Percentiles rank a stretch among this genome's conserved stretches.
Conservation (phyloP, 2,888 invertebrate genomes). For the Muschampia plurimacula region DNA sequence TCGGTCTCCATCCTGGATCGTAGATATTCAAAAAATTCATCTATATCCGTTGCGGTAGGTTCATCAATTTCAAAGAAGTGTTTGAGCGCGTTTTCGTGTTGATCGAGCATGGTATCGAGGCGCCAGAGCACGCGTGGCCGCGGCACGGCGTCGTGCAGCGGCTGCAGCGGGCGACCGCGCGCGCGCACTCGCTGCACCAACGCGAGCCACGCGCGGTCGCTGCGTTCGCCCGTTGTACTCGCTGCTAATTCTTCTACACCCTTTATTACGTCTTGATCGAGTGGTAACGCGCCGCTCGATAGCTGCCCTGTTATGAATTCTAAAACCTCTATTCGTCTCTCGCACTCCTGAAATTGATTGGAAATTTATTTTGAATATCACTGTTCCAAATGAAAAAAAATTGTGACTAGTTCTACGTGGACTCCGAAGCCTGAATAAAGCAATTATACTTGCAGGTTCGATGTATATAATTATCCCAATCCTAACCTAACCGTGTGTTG, state of each 20-base stretch:
- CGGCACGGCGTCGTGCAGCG: constrained; percentile 47
- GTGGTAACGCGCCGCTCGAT: constrained; percentile 66
- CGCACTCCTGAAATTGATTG: constrained; percentile 59
- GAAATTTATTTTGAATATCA: background rate
- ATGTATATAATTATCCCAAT: too few relatives aligned
- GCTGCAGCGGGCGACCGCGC: constrained; percentile 50
- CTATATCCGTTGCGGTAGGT: constrained; percentile 64
- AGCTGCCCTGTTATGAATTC: constrained; percentile 75
- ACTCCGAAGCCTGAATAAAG: too few relatives aligned
- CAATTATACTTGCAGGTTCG: too few relatives aligned
- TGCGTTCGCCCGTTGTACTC: constrained; percentile 60
- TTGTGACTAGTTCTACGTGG: too few relatives aligned
- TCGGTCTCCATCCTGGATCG: constrained; percentile 55
- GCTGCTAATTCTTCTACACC: constrained; percentile 60
- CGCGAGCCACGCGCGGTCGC: constrained; percentile 71
- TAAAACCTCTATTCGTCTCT: constrained; percentile 68
- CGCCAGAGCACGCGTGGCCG: constrained; percentile 70
- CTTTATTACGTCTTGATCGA: constrained; percentile 65
- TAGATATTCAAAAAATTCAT: constrained; percentile 72
- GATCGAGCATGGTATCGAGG: constrained; percentile 57
- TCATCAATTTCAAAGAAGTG: constrained; percentile 63
- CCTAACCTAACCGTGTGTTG: too few relatives aligned
- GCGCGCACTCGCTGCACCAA: constrained; percentile 54
- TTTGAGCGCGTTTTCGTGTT: constrained; percentile 56
- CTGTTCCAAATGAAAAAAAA: too few relatives aligned